Evolutionary conservation across 2,888 invertebrate species (phyloP).

Genomic region (Drosophila phalerata): DNA sequence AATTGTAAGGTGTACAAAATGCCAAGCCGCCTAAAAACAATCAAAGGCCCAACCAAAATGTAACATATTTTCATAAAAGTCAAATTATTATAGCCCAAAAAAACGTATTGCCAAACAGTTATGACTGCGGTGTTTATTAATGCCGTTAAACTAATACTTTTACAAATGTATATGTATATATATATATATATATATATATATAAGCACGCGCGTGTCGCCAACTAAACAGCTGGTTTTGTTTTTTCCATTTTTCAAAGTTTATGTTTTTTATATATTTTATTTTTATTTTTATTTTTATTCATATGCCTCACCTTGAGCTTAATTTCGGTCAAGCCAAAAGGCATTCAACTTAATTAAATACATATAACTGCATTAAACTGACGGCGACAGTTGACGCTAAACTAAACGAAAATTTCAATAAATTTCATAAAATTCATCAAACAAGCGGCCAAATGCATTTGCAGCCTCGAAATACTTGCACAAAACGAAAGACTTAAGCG

Average conservation of each 20-base stretch:
- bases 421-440: slow-evolving; percentile 58
- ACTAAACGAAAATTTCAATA: slow-evolving; percentile 58
- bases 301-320: slow-evolving; percentile 75
- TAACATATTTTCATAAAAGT: slow-evolving; percentile 35
- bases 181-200: slow-evolving; percentile 2
- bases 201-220: slow-evolving; percentile 57
- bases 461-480: slow-evolving; percentile 7
- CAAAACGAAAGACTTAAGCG: slow-evolving; percentile 75
- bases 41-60: slow-evolving; percentile 19
- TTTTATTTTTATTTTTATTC: slow-evolving; percentile 43
- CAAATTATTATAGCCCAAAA: slow-evolving; percentile 22
- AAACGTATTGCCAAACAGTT: slow-evolving; percentile 65
- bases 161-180: slow-evolving; percentile 3
- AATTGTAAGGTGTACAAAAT: slow-evolving; percentile 52
- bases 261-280: slow-evolving; percentile 21
- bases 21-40: slow-evolving; percentile 15
- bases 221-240: slow-evolving; percentile 55
- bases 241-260: slow-evolving; percentile 24
- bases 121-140: slow-evolving; percentile 58
- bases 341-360: slow-evolving; percentile 71
- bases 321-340: slow-evolving; percentile 73
- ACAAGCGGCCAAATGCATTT: slow-evolving; percentile 45
- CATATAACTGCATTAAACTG: slow-evolving; percentile 40
- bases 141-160: slow-evolving; percentile 54
- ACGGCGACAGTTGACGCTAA: slow-evolving; percentile 39